Evolutionary conservation across 1,140 invertebrate genomes (phyloP), one percentile per base, ranked within the genome.

Genomic region (Chrysoperla carnea): DNA sequence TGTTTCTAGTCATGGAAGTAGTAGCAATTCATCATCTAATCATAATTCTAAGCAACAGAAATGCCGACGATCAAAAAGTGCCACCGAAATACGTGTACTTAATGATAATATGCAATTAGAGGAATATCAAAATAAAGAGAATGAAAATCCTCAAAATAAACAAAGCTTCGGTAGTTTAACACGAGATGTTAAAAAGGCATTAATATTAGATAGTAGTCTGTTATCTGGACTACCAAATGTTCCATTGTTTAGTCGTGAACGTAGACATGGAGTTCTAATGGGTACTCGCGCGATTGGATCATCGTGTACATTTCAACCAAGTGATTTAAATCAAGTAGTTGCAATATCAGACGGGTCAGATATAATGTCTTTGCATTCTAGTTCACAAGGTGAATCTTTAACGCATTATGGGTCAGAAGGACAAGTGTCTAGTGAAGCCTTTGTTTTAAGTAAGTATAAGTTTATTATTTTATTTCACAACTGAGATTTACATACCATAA

Each of bases 251-350:
- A 12, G n/a, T 4, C 41, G 41, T 14, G 58, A 54, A 40, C 73
- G 71, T 49, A 64, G 75, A 40, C 59, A 75, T 45, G 74, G 76
- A 2, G 76, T 79, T 4, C 79, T 79, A 64, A 80, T 80, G 75
- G 77, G 75, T 15, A 78, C 73, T 11, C 66, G 75, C 51, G 73
- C 74, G 6, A 78, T 77, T 45, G 48, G 37, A 1, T 54, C 52
- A 37, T 33, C 47, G 17, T 23, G 17, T 33, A 11, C 31, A 6
- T 33, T 11, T 33, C n/a, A 11, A 11, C n/a, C 31, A 12, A 33
- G n/a, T 33, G 31, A 33, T 33, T 9, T 33, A 12, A 9, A 33
- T 11, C 31, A 33, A 11, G 5, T 23, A 3, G 8, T 33, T 33
- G n/a, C 31, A 33, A 9, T 3, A 12, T 28, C 38, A 12, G 49